These are phyloP conservation scores for Luehdorfia chinensis DNA, from an alignment of 1,140 invertebrate species.

Conservation along the genomic window DNA sequence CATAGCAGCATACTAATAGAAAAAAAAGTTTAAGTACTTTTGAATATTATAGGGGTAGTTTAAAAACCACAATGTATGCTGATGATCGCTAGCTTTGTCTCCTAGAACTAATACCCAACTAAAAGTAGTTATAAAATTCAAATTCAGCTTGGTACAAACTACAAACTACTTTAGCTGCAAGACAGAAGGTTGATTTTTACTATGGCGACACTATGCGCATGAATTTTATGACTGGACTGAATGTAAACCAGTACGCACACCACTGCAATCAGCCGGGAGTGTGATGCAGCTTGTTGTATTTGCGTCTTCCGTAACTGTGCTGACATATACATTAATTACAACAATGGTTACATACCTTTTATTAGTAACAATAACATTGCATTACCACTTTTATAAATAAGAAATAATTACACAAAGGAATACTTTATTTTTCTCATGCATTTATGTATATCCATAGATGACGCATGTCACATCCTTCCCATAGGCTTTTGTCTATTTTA, in stretches of 20 bases:
- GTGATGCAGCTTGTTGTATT: slow-evolving; percentile 70
- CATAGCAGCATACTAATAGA: no score
- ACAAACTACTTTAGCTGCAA: neutral
- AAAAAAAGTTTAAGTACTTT: no score
- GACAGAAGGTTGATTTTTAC: neutral
- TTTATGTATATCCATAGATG: neutral
- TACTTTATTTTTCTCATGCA: slow-evolving; percentile 12
- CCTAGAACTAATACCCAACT: neutral
- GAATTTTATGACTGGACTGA: slow-evolving; percentile 47
- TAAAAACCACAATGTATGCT: no score
- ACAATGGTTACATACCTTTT: slow-evolving; percentile 38
- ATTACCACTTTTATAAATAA: slow-evolving; percentile 29
- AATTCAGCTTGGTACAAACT: neutral
- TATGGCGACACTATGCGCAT: neutral
- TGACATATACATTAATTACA: slow-evolving; percentile 50
- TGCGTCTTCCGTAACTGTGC: slow-evolving; percentile 62
- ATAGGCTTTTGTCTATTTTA: no score
- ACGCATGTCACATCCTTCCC: slow-evolving; percentile 1
- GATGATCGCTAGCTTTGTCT: no score
- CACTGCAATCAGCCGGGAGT: slow-evolving; percentile 38
- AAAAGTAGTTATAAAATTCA: neutral
- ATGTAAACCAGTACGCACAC: slow-evolving; percentile 71
- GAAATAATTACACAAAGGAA: slow-evolving; percentile 19
- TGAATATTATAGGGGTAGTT: no score
- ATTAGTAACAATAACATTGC: slow-evolving; percentile 45